Conservation (phyloP, 2,888 invertebrate genomes). For the Malacosoma neustria region DNA sequence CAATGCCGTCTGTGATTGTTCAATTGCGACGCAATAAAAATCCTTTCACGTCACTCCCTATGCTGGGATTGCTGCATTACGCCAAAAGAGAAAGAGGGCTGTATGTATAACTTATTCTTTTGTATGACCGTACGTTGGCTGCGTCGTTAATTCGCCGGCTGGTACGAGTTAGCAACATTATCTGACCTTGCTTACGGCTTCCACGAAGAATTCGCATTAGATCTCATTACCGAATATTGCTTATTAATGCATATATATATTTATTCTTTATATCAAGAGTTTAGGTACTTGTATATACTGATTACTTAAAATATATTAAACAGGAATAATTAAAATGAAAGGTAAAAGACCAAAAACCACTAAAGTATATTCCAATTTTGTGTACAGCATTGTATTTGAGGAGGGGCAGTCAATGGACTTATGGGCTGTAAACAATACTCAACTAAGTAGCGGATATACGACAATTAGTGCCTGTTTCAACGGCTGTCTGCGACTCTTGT, state of each 20-base stretch:
- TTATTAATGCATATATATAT: not conserved
- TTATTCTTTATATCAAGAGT: no score
- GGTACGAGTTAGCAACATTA: constrained; percentile 33
- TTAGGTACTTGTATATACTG: no score
- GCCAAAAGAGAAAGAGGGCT: constrained; percentile 24
- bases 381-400: constrained; percentile 1
- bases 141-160: constrained; percentile 34
- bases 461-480: not conserved
- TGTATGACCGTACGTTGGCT: constrained; percentile 23
- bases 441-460: not conserved
- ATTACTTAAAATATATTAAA: no score
- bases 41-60: not conserved
- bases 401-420: constrained; percentile 2
- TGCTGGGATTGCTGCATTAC: constrained; percentile 37
- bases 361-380: constrained; percentile 2
- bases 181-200: constrained; percentile 52
- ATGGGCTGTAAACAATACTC: not conserved
- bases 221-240: not conserved
- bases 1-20: no score
- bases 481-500: not conserved
- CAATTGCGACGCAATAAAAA: constrained; percentile 34
- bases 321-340: no score
- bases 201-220: constrained; percentile 20
- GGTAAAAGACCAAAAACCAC: no score
- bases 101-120: constrained; percentile 18